Evolutionary conservation across 2,888 invertebrate genomes (phyloP).

Genomic region (Apotomis betuletana): DNA sequence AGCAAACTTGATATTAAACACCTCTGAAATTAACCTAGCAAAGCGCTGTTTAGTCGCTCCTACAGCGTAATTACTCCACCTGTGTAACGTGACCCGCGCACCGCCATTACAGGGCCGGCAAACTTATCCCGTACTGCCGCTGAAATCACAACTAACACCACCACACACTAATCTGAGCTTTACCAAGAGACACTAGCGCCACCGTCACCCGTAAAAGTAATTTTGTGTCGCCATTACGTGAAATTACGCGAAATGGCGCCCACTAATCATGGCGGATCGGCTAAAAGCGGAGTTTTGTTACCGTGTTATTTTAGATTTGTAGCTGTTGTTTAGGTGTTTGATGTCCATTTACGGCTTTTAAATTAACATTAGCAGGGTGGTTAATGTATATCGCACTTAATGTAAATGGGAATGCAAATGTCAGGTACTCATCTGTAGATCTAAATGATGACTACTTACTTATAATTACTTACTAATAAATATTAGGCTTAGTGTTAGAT

Average conservation of each 20-base stretch:
- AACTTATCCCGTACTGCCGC: slow-evolving; percentile 16
- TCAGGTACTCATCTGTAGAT: not conserved
- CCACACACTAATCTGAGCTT: not conserved
- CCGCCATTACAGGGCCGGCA: slow-evolving; percentile 42
- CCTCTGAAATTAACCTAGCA: slow-evolving; percentile 36
- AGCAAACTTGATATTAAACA: slow-evolving; percentile 42
- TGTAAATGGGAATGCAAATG: not conserved
- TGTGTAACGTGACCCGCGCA: slow-evolving; percentile 64
- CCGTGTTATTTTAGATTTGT: slow-evolving; percentile 41
- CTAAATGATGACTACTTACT: not conserved
- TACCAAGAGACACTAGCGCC: slow-evolving; percentile 17
- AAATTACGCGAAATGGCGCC: slow-evolving; percentile 53
- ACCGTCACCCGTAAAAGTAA: not conserved
- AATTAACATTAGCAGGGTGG: slow-evolving; percentile 10
- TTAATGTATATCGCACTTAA: slow-evolving; percentile 15
- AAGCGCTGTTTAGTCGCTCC: slow-evolving; percentile 33
- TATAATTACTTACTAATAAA: too few relatives aligned
- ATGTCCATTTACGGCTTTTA: slow-evolving; percentile 27
- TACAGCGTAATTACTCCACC: slow-evolving; percentile 51
- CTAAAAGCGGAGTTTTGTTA: slow-evolving; percentile 45
- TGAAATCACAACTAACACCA: slow-evolving; percentile 17
- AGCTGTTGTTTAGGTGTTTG: slow-evolving; percentile 35
- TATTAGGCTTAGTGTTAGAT: too few relatives aligned
- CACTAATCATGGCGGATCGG: slow-evolving; percentile 55
- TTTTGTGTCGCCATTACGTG: slow-evolving; percentile 58